Evolutionary conservation across 2,797 vertebrate species (phyloP).

Genomic region (Coregonus suidteri): DNA sequence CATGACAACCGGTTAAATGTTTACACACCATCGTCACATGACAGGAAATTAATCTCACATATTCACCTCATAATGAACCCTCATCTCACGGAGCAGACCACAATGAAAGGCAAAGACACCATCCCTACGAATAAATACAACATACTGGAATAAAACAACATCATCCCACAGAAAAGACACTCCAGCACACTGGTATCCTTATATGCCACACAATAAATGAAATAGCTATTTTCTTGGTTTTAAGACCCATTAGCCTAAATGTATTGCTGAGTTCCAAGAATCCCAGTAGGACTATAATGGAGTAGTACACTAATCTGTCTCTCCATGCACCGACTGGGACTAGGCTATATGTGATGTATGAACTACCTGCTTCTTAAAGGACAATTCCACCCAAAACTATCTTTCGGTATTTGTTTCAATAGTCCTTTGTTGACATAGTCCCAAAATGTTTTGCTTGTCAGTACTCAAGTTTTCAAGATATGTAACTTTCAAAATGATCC

Average conservation of each 20-base stretch:
- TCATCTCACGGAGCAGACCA: constrained; percentile 42
- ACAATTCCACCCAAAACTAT: too few species aligned
- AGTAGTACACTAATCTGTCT: not conserved
- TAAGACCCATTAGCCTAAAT: not conserved
- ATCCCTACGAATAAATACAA: constrained; percentile 20
- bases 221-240: not conserved
- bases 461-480: too few species aligned
- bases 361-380: too few species aligned
- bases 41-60: constrained; percentile 52
- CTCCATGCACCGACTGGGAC: not conserved
- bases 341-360: not conserved
- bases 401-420: too few species aligned
- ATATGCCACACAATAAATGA: not conserved
- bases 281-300: not conserved
- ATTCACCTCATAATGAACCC: constrained; percentile 47
- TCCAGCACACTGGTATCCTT: too few species aligned
- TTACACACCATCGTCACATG: constrained; percentile 27
- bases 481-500: too few species aligned
- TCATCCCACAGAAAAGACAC: not conserved
- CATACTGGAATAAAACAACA: constrained; percentile 33
- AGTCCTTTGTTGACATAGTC: too few species aligned
- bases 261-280: not conserved
- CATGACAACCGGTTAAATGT: constrained; percentile 13
- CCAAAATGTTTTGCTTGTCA: too few species aligned
- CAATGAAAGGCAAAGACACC: constrained; percentile 17